Evolutionary conservation across 2,113 vertebrate species (phyloP).

Genomic region (Eolophus roseicapilla): DNA sequence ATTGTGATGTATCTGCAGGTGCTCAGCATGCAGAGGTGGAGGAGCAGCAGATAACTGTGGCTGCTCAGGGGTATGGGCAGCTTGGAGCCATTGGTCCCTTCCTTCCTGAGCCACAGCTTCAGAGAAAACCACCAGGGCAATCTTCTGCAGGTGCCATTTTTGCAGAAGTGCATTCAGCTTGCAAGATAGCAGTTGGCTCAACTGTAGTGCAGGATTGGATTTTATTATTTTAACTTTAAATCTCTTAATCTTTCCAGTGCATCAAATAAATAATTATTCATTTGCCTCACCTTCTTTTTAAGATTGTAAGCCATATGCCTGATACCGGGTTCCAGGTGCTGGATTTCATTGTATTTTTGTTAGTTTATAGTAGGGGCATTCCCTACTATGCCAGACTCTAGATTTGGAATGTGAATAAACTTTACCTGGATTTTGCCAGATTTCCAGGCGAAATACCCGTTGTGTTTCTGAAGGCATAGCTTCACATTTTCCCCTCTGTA

Average conservation of each 20-base stretch:
- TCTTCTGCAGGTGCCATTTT: background rate
- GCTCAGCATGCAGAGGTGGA: background rate
- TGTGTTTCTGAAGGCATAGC: background rate
- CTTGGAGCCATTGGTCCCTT: background rate
- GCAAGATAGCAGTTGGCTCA: background rate
- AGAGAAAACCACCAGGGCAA: background rate
- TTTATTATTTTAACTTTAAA: background rate
- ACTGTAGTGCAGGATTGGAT: background rate
- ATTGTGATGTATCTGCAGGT: background rate
- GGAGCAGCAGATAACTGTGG: background rate
- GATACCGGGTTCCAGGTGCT: background rate
- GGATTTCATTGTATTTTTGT: background rate
- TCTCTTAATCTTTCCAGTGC: background rate
- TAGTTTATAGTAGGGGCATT: background rate
- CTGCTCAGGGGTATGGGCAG: background rate
- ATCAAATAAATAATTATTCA: background rate
- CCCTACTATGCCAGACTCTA: background rate
- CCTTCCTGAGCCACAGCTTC: background rate
- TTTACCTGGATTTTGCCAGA: background rate
- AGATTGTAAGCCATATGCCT: background rate
- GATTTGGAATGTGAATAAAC: background rate
- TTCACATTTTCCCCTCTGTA: background rate
- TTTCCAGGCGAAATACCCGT: background rate
- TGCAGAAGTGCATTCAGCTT: background rate
- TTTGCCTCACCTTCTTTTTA: background rate